A percentile compares a stretch with the other conserved stretches of the same genome.
Evolutionary conservation across 2,797 vertebrate species (phyloP).

Genomic region (Pseudochaenichthys georgianus): DNA sequence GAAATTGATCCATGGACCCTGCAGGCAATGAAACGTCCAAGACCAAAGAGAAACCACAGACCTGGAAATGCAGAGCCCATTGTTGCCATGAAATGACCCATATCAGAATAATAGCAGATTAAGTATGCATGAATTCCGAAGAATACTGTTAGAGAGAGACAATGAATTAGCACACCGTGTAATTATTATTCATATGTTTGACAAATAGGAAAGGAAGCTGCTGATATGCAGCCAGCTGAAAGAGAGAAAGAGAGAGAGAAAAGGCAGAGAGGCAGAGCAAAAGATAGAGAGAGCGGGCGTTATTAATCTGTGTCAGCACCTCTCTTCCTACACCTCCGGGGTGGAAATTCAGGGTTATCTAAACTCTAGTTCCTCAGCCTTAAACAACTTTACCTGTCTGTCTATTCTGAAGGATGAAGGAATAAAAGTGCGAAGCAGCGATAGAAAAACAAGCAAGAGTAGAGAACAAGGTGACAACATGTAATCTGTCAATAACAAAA

Average conservation of each 20-base stretch:
- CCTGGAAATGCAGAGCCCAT: slow-evolving; percentile 59
- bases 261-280: neutral
- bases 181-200: slow-evolving; percentile 82
- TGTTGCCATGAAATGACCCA: slow-evolving; percentile 78
- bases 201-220: slow-evolving; percentile 68
- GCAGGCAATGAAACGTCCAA: slow-evolving; percentile 45
- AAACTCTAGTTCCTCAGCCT: slow-evolving; percentile 51
- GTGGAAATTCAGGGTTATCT: slow-evolving; percentile 61
- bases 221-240: slow-evolving; percentile 65
- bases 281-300: slow-evolving; percentile 20
- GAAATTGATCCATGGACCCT: slow-evolving; percentile 40
- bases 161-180: slow-evolving; percentile 74
- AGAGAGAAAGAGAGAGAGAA: slow-evolving; percentile 20
- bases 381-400: slow-evolving; percentile 59
- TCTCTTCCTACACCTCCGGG: slow-evolving; percentile 46
- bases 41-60: slow-evolving; percentile 54
- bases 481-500: slow-evolving; percentile 24
- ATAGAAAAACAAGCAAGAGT: neutral
- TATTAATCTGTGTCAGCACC: slow-evolving; percentile 74
- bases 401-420: slow-evolving; percentile 45
- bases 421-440: slow-evolving; percentile 18
- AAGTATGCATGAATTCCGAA: slow-evolving; percentile 76
- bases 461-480: slow-evolving; percentile 24
- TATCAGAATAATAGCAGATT: slow-evolving; percentile 77
- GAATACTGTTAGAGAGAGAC: slow-evolving; percentile 69